Evolutionary conservation across 1,140 invertebrate genomes (phyloP).

Genomic region (Drosophila eugracilis): DNA sequence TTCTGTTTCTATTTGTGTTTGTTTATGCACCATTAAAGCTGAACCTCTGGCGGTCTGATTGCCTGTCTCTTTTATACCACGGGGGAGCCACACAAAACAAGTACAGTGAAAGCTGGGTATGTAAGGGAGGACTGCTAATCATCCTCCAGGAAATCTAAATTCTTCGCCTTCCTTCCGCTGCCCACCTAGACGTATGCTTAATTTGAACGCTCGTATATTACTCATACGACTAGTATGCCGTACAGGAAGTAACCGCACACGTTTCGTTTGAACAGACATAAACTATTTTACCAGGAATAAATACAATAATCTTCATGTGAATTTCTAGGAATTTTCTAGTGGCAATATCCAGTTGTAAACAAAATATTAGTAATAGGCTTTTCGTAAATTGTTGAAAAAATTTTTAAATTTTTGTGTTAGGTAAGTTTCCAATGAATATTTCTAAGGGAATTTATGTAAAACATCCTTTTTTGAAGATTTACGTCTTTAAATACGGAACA

Average conservation of each 20-base stretch:
- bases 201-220: constrained; percentile 36
- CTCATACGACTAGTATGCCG: constrained; percentile 42
- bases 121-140: neutral
- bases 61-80: constrained; percentile 1
- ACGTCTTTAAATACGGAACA: too few species aligned
- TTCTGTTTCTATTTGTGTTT: constrained; percentile 21
- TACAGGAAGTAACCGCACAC: constrained; percentile 30
- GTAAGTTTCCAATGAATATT: too few species aligned
- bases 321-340: neutral
- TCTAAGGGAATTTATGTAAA: too few species aligned
- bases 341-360: neutral
- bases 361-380: neutral
- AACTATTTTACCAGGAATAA: constrained; percentile 1
- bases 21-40: constrained; percentile 61
- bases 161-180: constrained; percentile 4
- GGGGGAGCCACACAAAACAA: constrained; percentile 9
- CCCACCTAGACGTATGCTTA: constrained; percentile 48
- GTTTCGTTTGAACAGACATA: neutral
- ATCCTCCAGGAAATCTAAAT: constrained; percentile 13
- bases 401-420: too few species aligned
- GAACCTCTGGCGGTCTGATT: constrained; percentile 34
- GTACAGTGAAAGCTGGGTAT: constrained; percentile 28
- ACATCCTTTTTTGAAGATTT: too few species aligned
- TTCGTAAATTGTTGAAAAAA: too few species aligned
- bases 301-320: neutral